Evolutionary conservation across 1,140 invertebrate genomes (phyloP).

Genomic region (Temnothorax longispinosus): DNA sequence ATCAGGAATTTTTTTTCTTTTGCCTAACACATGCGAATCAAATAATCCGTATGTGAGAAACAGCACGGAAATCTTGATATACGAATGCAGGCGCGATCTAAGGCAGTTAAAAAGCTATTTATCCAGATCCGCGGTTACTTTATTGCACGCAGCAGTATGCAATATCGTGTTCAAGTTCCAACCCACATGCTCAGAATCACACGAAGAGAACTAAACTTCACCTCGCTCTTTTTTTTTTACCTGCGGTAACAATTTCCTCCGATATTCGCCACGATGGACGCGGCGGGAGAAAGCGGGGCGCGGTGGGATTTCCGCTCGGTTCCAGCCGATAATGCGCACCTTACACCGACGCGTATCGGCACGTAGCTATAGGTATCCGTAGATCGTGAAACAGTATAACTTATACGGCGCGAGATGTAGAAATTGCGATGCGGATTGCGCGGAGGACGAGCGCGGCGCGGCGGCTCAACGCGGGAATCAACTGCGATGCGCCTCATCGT

Average conservation of each 20-base stretch:
- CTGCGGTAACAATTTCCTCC: slow-evolving; percentile 8
- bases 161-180: slow-evolving; percentile 2
- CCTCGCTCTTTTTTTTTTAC: not conserved
- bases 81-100: not conserved
- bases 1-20: not conserved
- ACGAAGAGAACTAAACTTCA: not conserved
- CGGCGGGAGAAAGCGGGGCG: slow-evolving; percentile 27
- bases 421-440: slow-evolving; percentile 41
- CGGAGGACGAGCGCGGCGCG: not conserved
- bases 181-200: not conserved
- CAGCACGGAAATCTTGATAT: not conserved
- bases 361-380: not conserved
- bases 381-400: slow-evolving; percentile 47
- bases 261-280: slow-evolving; percentile 22
- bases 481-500: slow-evolving; percentile 33
- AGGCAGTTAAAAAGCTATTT: slow-evolving; percentile 9
- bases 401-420: not conserved
- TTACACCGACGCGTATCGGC: slow-evolving; percentile 13
- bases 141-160: slow-evolving; percentile 16
- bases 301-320: slow-evolving; percentile 15
- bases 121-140: slow-evolving; percentile 6
- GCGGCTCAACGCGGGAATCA: slow-evolving; percentile 20
- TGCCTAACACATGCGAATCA: not conserved
- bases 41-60: not conserved
- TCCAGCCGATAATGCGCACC: slow-evolving; percentile 53